These are phyloP conservation scores for Galaxea fascicularis DNA, from an alignment of 92 coral and sea anemone species.

Conservation along the genomic window DNA sequence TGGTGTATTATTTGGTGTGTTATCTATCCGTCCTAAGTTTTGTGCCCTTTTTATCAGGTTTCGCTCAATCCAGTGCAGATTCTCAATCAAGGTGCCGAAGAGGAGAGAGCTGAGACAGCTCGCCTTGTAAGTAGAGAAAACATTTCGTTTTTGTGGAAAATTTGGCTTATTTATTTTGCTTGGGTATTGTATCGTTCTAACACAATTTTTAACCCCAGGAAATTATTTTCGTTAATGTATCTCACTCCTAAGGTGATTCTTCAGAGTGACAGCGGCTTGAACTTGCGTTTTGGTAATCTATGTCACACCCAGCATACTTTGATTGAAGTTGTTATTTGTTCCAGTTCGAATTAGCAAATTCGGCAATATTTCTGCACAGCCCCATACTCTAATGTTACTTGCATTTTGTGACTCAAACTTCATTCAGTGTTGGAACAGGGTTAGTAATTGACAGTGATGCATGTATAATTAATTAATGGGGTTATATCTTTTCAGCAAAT, in stretches of 20 bases:
- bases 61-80: slow-evolving; percentile 98
- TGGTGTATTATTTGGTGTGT: background rate
- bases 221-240: background rate
- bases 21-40: background rate
- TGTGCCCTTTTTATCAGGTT: slow-evolving; percentile 67
- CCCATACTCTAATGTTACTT: too few relatives aligned
- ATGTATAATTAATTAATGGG: too few relatives aligned
- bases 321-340: too few relatives aligned
- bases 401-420: too few relatives aligned
- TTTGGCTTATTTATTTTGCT: background rate
- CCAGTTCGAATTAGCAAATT: too few relatives aligned
- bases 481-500: too few relatives aligned
- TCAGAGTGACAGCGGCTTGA: background rate
- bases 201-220: background rate
- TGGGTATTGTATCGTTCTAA: background rate
- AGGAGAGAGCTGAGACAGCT: slow-evolving; percentile 97
- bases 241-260: background rate
- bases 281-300: background rate
- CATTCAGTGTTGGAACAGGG: too few relatives aligned
- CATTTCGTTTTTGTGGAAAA: slow-evolving; percentile 1
- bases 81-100: slow-evolving; percentile 96
- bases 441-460: too few relatives aligned
- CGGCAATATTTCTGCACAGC: too few relatives aligned
- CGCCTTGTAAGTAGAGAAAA: slow-evolving; percentile 79
- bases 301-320: slow-evolving; percentile 37